Evolutionary conservation across 2,113 vertebrate species (phyloP).

Genomic region (Aspidoscelis tigris): DNA sequence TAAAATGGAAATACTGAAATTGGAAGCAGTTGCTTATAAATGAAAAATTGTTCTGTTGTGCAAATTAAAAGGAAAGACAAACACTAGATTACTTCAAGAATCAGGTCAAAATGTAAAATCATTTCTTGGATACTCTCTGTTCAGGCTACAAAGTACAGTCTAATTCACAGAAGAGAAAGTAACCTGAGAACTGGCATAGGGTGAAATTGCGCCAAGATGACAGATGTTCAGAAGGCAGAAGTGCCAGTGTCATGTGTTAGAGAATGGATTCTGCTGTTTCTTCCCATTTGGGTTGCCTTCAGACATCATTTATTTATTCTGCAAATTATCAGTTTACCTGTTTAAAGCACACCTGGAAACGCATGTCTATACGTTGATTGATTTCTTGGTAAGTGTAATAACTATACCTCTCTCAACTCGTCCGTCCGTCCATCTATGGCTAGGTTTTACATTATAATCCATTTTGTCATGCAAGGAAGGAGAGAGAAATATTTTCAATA

Average conservation of each 20-base stretch:
- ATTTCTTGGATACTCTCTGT: neutral
- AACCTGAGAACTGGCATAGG: neutral
- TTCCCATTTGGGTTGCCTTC: neutral
- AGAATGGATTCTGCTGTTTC: slow-evolving; percentile 14
- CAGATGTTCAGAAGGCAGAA: slow-evolving; percentile 2
- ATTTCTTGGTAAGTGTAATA: too few species aligned
- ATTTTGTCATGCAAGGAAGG: neutral
- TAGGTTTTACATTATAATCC: slow-evolving; percentile 23
- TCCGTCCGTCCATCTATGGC: neutral
- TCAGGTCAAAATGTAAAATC: too few species aligned
- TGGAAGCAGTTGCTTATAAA: neutral
- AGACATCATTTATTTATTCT: too few species aligned
- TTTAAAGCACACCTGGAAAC: too few species aligned
- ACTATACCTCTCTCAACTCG: neutral
- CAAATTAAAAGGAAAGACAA: too few species aligned
- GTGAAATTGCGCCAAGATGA: neutral
- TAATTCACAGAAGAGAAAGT: neutral
- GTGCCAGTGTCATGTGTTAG: neutral
- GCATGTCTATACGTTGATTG: too few species aligned
- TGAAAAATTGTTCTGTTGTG: neutral
- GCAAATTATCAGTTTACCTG: too few species aligned
- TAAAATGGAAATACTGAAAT: neutral
- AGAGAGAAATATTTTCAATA: slow-evolving; percentile 3
- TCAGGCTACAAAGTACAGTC: neutral
- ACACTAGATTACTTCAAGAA: too few species aligned